These are phyloP conservation scores for Apotomis capreana DNA, from an alignment of 2,888 invertebrate genomes.

Conservation along the genomic window DNA sequence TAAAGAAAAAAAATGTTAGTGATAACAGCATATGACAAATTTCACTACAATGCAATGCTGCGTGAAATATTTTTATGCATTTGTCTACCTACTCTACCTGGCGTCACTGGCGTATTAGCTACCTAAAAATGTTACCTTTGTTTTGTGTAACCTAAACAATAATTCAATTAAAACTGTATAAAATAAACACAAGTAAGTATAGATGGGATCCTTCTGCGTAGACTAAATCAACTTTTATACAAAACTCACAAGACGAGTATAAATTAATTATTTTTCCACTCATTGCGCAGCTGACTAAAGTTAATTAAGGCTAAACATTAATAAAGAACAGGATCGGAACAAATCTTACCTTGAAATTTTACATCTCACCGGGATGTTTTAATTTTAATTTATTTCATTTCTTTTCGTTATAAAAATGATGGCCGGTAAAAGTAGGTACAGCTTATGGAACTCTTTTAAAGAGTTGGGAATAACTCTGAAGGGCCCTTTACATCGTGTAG, in stretches of 20 bases:
- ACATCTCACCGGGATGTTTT: conserved; percentile 14
- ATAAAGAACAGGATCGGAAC: conserved; percentile 36
- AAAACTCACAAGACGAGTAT: conserved; percentile 8
- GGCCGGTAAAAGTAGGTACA: conserved; percentile 9
- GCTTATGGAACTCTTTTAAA: conserved; percentile 23
- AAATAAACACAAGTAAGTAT: too few relatives aligned
- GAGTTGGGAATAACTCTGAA: conserved; percentile 48
- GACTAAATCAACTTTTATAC: conserved; percentile 5
- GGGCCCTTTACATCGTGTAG: conserved; percentile 51
- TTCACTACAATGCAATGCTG: too few relatives aligned
- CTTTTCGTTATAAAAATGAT: conserved; percentile 23
- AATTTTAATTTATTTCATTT: conserved; percentile 23
- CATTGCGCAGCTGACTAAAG: conserved; percentile 24
- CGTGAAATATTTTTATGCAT: too few relatives aligned
- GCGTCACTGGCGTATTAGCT: too few relatives aligned
- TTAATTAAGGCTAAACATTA: conserved; percentile 35
- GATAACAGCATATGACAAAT: too few relatives aligned
- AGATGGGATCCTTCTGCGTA: neutral
- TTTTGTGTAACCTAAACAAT: too few relatives aligned
- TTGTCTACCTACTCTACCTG: too few relatives aligned
- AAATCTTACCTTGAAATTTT: conserved; percentile 31
- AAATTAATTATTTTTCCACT: conserved; percentile 30
- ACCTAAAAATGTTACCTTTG: too few relatives aligned
- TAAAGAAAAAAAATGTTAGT: too few relatives aligned
- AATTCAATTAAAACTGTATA: too few relatives aligned